phyloP scores from a whole-genome alignment of 2,797 vertebrate species.

The Pipistrellus kuhlii region DNA sequence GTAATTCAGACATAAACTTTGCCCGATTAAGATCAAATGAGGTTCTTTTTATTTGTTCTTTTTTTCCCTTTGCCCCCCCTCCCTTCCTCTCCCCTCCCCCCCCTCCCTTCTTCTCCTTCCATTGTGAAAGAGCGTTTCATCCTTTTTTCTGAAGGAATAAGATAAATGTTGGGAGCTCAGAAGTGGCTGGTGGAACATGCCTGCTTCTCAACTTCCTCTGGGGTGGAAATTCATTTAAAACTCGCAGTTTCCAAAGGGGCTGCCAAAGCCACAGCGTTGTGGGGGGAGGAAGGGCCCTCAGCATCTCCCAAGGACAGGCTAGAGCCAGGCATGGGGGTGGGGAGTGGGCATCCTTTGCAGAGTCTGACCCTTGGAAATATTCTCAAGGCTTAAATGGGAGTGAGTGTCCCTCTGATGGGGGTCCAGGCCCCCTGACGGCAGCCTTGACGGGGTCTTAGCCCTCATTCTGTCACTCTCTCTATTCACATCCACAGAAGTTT shows the following conservation, averaged over 20 bases:
- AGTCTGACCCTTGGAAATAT: background rate
- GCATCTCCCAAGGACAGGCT: constrained; percentile 54
- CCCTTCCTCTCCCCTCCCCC: background rate
- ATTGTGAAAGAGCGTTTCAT: constrained; percentile 77
- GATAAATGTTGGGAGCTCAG: constrained; percentile 73
- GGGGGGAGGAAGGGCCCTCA: background rate
- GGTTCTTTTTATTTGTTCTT: constrained; percentile 24
- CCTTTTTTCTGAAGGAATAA: constrained; percentile 68
- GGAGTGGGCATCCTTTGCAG: background rate
- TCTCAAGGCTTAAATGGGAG: background rate
- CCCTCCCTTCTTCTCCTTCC: background rate
- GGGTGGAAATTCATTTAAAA: constrained; percentile 81
- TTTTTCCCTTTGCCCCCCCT: background rate
- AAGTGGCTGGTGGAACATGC: constrained; percentile 78
- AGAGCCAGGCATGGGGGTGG: constrained; percentile 58
- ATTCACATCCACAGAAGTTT: background rate
- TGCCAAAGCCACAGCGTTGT: constrained; percentile 80
- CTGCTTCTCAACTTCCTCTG: constrained; percentile 78
- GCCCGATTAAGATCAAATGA: constrained; percentile 77
- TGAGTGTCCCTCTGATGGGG: background rate
- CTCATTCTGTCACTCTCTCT: background rate
- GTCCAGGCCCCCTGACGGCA: background rate
- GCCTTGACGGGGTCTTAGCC: background rate
- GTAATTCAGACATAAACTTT: constrained; percentile 72
- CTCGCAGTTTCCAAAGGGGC: constrained; percentile 78